Percentiles rank a stretch among this genome's conserved stretches.
phyloP scores from a whole-genome alignment of 1,140 invertebrate species.

The Macrostomum lignano region DNA sequence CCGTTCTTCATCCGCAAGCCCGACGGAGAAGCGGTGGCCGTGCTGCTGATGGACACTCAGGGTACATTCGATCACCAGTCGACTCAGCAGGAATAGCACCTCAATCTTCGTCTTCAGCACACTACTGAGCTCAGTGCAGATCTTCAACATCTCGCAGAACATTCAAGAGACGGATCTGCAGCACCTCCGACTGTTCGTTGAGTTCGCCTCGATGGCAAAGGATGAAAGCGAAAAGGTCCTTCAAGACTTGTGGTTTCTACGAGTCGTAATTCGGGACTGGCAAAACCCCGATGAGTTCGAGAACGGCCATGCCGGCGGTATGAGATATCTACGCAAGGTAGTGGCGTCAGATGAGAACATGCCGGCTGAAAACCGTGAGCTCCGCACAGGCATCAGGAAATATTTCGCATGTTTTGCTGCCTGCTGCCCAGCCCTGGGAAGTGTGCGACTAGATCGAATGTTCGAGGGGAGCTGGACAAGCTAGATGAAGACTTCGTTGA shows the following conservation, averaged over 20 bases:
- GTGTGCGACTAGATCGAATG: constrained; percentile 3
- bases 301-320: constrained; percentile 64
- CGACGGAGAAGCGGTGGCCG: constrained; percentile 36
- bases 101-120: constrained; percentile 80
- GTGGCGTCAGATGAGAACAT: constrained; percentile 44
- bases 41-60: constrained; percentile 79
- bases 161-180: constrained; percentile 85
- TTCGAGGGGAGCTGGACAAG: constrained; percentile 33
- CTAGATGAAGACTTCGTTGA: constrained; percentile 73
- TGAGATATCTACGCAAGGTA: constrained; percentile 50
- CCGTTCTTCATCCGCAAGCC: constrained; percentile 45
- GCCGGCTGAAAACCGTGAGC: constrained; percentile 65
- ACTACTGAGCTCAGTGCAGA: constrained; percentile 78
- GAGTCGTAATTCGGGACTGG: constrained; percentile 90
- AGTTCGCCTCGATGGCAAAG: constrained; percentile 70
- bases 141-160: constrained; percentile 75
- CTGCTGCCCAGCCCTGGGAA: too few species aligned
- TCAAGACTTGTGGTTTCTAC: constrained; percentile 37
- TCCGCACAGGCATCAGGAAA: constrained; percentile 64
- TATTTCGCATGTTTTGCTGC: constrained; percentile 82
- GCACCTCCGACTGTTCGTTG: constrained; percentile 68
- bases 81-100: constrained; percentile 68
- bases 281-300: constrained; percentile 80
- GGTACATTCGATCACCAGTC: constrained; percentile 84
- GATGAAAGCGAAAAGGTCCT: constrained; percentile 45